These are phyloP conservation scores for Buphagus erythrorhynchus DNA, from an alignment of 2,797 vertebrate species.

Conservation along the genomic window DNA sequence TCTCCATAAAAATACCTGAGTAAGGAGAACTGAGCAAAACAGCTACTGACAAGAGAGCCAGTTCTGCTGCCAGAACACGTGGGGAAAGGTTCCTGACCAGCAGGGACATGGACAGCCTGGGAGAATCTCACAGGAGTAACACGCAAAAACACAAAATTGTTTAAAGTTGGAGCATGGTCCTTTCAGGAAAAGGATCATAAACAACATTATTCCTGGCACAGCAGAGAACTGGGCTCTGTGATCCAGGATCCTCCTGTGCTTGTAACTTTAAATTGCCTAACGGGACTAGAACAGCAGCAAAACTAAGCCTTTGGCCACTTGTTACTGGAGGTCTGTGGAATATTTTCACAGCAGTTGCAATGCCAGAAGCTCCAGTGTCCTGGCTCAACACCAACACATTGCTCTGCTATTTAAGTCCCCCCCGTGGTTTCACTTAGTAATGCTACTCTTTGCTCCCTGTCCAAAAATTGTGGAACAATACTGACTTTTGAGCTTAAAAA, in stretches of 20 bases:
- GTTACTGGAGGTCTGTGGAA: constrained; percentile 29
- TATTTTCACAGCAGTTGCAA: neutral
- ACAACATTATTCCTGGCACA: neutral
- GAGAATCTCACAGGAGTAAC: neutral
- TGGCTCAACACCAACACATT: constrained; percentile 65
- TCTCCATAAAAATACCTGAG: neutral
- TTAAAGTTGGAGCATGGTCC: neutral
- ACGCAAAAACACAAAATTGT: neutral
- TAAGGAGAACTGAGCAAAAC: neutral
- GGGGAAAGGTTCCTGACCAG: neutral
- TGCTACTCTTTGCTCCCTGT: constrained; percentile 16
- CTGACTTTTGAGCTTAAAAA: neutral
- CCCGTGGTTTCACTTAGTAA: constrained; percentile 48
- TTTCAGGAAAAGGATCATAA: neutral
- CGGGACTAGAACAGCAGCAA: constrained; percentile 23
- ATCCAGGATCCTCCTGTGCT: neutral
- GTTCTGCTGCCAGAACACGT: neutral
- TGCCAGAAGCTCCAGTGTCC: constrained; percentile 61
- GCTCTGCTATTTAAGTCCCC: constrained; percentile 48
- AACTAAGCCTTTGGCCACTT: constrained; percentile 24
- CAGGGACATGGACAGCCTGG: neutral
- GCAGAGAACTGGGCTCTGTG: neutral
- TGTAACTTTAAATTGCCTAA: neutral
- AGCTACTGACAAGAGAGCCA: neutral
- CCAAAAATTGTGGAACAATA: neutral